Conservation (phyloP, 1,140 invertebrate species). For the Chelonus insularis region DNA sequence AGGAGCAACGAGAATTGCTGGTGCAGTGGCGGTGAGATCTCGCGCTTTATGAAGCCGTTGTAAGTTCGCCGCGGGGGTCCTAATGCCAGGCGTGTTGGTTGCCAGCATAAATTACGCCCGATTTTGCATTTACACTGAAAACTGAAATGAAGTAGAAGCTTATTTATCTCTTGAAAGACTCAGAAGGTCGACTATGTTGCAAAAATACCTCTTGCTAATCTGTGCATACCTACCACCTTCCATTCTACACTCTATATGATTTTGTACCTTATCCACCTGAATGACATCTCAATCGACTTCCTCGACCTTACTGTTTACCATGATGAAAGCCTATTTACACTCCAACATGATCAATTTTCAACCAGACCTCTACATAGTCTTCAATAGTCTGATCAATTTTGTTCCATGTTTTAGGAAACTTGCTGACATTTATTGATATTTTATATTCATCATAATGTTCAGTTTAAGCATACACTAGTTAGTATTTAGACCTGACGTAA, state of each 20-base stretch:
- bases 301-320: not conserved
- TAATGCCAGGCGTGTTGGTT: constrained; percentile 48
- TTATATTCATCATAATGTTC: no score
- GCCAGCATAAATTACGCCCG: constrained; percentile 54
- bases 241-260: not conserved
- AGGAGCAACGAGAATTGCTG: not conserved
- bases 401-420: no score
- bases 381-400: no score
- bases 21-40: constrained; percentile 2
- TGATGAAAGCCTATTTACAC: not conserved
- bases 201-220: not conserved
- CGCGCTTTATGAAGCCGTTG: constrained; percentile 54
- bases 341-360: no score
- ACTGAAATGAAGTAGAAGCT: constrained; percentile 26
- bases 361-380: no score
- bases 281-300: constrained; percentile 9
- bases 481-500: constrained; percentile 15
- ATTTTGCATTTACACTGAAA: constrained; percentile 56
- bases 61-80: constrained; percentile 53
- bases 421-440: no score
- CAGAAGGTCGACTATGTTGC: not conserved
- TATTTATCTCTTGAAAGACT: constrained; percentile 10
- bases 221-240: not conserved
- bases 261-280: not conserved
- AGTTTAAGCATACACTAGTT: not conserved